A percentile compares a stretch with the other conserved stretches of the same genome.
Conservation (phyloP, 2,113 vertebrate genomes). For the Eubucco bourcierii region DNA sequence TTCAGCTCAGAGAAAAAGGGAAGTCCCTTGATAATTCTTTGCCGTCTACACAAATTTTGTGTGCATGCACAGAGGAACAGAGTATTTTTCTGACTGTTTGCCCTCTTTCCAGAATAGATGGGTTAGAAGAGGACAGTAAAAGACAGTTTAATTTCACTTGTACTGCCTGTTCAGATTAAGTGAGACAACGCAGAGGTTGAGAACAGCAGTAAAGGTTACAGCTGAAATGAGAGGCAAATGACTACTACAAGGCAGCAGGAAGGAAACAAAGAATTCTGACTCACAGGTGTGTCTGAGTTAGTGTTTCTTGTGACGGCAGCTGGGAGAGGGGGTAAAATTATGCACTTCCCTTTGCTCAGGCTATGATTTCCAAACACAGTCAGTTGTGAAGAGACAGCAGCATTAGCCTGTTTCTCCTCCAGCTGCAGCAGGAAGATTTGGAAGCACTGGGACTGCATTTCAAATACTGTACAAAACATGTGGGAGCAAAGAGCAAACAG, state of each 20-base stretch:
- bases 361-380: background rate
- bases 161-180: background rate
- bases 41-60: background rate
- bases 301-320: conserved; percentile 9
- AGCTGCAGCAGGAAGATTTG: background rate
- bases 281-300: conserved; percentile 37
- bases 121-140: background rate
- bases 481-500: background rate
- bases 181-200: background rate
- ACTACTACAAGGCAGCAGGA: background rate
- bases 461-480: background rate
- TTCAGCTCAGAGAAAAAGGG: background rate
- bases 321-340: background rate
- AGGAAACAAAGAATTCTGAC: conserved; percentile 46
- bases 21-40: background rate
- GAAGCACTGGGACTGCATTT: background rate
- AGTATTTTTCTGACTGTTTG: background rate
- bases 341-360: background rate
- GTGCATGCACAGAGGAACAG: background rate
- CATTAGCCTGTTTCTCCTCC: rapidly evolving
- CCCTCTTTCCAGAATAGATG: background rate
- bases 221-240: background rate
- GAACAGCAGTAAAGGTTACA: conserved; percentile 1
- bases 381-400: background rate
- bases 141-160: conserved; percentile 9